Conservation (phyloP, 1,140 invertebrate species). For the Chironomus striatipennis region DNA sequence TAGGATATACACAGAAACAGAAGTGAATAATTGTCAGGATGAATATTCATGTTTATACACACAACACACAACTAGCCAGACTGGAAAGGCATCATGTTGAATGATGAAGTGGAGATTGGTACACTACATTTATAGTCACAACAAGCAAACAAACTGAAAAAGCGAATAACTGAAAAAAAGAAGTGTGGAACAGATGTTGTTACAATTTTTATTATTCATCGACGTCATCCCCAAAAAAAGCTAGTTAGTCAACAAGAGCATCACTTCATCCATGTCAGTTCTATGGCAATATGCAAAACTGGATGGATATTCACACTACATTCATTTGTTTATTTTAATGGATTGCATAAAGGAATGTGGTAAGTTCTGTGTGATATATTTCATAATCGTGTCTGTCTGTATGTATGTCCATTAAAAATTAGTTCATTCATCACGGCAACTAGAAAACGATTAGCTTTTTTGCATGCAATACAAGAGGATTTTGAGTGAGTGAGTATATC, state of each 20-base stretch:
- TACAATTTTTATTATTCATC: neutral
- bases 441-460: neutral
- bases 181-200: neutral
- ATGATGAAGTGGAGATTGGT: constrained; percentile 17
- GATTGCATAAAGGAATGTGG: neutral
- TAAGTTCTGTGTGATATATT: neutral
- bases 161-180: too few species aligned
- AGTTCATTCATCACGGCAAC: constrained; percentile 18
- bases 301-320: neutral
- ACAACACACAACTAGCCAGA: too few species aligned
- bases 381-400: neutral
- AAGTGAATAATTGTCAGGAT: neutral
- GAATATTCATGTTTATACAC: neutral
- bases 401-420: constrained; percentile 17
- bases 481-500: neutral
- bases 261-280: too few species aligned
- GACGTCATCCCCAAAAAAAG: neutral
- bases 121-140: neutral
- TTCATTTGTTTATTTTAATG: neutral
- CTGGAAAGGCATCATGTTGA: neutral
- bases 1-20: neutral
- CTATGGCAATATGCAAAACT: too few species aligned
- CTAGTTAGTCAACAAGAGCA: too few species aligned
- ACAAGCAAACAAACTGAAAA: neutral
- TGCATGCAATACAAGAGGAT: neutral